phyloP scores from a whole-genome alignment of 2,888 invertebrate species.

The Corythucha ciliata region DNA sequence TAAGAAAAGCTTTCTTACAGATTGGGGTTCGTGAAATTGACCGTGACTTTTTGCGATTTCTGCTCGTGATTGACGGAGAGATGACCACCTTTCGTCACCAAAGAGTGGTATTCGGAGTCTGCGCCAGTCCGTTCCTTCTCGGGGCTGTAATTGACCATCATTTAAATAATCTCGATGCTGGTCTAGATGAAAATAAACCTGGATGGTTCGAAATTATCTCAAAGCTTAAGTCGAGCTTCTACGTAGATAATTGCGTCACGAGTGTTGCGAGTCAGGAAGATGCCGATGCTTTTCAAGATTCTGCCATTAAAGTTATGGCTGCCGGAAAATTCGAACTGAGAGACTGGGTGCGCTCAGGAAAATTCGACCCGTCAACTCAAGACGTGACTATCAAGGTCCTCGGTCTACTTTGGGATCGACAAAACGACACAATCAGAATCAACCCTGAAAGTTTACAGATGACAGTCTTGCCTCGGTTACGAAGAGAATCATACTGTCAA shows the following conservation, averaged over 20 bases:
- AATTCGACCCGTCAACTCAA: no score
- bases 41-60: conserved; percentile 35
- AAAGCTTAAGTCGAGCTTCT: no score
- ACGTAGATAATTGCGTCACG: conserved; percentile 23
- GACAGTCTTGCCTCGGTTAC: no score
- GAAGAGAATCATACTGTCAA: conserved; percentile 11
- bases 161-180: conserved; percentile 1
- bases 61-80: conserved; percentile 35
- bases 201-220: no score
- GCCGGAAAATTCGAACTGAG: conserved; percentile 15
- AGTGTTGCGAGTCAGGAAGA: conserved; percentile 6
- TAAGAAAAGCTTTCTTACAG: conserved; percentile 32
- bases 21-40: conserved; percentile 31
- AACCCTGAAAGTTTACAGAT: no score
- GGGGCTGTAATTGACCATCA: conserved; percentile 17
- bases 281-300: conserved; percentile 5
- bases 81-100: conserved; percentile 16
- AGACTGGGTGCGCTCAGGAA: conserved; percentile 12
- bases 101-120: conserved; percentile 23
- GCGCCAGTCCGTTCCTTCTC: conserved; percentile 20
- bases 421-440: no score
- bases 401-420: no score
- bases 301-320: conserved; percentile 8
- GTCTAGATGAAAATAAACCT: background rate
- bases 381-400: no score